Base-by-base conservation (phyloP, 2,888 invertebrate genomes). In the Oscheius myriophilus region DNA sequence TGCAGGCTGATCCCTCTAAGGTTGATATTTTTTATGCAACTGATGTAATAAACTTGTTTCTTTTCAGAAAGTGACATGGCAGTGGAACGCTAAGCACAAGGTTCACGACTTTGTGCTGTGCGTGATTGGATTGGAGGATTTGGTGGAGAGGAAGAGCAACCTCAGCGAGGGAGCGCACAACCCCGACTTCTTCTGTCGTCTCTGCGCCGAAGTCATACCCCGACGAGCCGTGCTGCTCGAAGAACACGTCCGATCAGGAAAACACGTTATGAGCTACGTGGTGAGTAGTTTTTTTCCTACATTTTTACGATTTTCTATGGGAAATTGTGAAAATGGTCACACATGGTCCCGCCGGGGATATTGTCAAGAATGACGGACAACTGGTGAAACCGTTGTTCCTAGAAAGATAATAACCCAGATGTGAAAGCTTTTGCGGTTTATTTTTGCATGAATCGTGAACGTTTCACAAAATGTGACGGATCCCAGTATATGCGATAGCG, bases 11-110 rank as follows among this genome's bases (percentile, higher is more conserved):
- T 68, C 67, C 65, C 11, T 53, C 18, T 2, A 79, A 79, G 72
- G 76, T 76, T 39, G n/a, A 46, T 59, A 25, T 23, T 25, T 33
- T 16, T 33, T 33, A 9, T 33, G 33, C 9, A 6, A 9, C 9
- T 3, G 3, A 6, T 33, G 4, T 33, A 33, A 33, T 33, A 33
- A 33, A 33, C 3, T 33, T 3, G 33, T 55, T 21, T n/a, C 14
- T n/a, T 64, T 74, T 14, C 62, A 78, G 78, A 76, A 75, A 59
- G 65, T 76, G 6, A 55, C 69, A 9, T 79, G 79, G 79, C 72
- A 70, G 18, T 73, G 70, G 71, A 79, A 79, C 51, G 33, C 39
- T 0, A 33, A 52, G 11, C 41, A 25, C 41, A 72, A 74, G 45
- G 25, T 52, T 18, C 75, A 77, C 55, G 71, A 72, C 25, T 76